Evolutionary conservation across 1,140 invertebrate species (phyloP).

Genomic region (Trypoxylus dichotomus): DNA sequence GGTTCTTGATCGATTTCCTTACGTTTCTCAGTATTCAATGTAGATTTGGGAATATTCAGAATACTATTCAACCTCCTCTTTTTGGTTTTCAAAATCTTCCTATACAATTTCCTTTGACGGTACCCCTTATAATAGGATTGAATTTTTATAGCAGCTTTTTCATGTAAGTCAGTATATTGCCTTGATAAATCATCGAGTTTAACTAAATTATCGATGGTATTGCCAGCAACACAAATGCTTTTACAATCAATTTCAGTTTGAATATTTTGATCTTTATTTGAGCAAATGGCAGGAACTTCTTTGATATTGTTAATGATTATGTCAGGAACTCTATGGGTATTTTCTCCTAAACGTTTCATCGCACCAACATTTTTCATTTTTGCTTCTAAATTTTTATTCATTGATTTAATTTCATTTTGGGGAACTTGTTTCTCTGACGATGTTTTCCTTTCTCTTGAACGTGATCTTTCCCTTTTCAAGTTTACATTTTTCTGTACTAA

Average conservation of each 20-base stretch:
- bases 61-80: constrained; percentile 13
- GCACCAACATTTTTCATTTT: background rate
- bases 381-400: background rate
- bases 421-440: background rate
- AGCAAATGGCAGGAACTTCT: background rate
- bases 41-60: background rate
- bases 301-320: background rate
- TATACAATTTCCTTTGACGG: constrained; percentile 35
- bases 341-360: background rate
- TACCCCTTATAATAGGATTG: constrained; percentile 32
- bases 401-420: background rate
- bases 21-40: background rate
- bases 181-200: background rate
- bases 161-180: background rate
- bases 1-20: background rate
- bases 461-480: constrained; percentile 41
- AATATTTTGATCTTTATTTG: constrained; percentile 5
- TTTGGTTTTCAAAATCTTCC: constrained; percentile 5
- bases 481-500: constrained; percentile 46
- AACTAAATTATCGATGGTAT: background rate
- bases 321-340: background rate
- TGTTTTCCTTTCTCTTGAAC: constrained; percentile 33
- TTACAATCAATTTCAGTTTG: background rate
- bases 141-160: background rate
- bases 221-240: background rate